Base-by-base conservation (phyloP, 2,888 invertebrate genomes). In the Caenorhabditis plicata region DNA sequence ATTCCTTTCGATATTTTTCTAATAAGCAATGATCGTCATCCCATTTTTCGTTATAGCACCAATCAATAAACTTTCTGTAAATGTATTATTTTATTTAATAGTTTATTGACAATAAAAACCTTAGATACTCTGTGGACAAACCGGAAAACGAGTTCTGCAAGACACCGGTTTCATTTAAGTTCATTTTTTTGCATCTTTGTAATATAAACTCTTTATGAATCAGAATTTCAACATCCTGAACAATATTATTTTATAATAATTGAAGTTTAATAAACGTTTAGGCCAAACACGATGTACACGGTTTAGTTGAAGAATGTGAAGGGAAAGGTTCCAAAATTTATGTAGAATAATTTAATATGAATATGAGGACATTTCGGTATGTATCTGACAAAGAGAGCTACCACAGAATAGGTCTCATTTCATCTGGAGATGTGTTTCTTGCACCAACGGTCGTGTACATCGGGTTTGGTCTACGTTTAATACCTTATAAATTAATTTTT, bases 31-130 rank as follows among this genome's bases (percentile, higher is more conserved):
- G 31, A 22, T 42, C 42, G 20, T 27, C 32, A 5, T 26, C 20
- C 39, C 46, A 42, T n/a, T 36, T 35, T 41, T 67, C 64, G 2
- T 53, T 61, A 31, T 61, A 61, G 19, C 63, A 29, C 19, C 38
- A 64, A 0, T 27, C 19, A n/a, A 55, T 33, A 39, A 61, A 55
- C 4, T 32, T n/a, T 13, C 35, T 44, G 48, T 25, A 61, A 55
- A 20, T 41, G 2, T 8, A 17, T 49, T 39, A 31, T 49, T 49
- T 26, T 3, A 27, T 4, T n/a, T 42, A 8, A 11, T 13, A 17
- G 17, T 38, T 7, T 19, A 11, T 19, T 5, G 15, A 17, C 11
- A 38, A 19, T 8, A 29, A n/a, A 29, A 17, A 19, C 20, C 33
- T 19, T 4, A 44, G 7, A 5, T 44, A 13, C 23, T 44, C 31